These are phyloP conservation scores for Apocrypta bakeri DNA, from an alignment of 1,140 invertebrate genomes.

Conservation along the genomic window DNA sequence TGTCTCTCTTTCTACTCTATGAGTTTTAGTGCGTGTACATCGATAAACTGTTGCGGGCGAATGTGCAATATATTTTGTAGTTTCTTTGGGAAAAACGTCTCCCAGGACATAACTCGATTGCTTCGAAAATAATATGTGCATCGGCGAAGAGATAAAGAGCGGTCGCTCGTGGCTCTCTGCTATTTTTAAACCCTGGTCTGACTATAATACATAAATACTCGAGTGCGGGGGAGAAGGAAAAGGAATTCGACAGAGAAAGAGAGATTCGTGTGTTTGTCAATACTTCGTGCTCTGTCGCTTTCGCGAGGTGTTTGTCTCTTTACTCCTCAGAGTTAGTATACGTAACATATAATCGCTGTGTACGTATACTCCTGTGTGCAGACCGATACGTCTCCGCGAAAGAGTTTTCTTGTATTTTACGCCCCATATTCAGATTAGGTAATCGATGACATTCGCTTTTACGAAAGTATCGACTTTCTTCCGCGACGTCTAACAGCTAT, in stretches of 20 bases:
- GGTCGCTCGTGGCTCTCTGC: background rate
- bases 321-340: background rate
- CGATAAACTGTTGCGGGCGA: no score
- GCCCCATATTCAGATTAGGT: constrained; percentile 4
- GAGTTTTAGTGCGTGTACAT: no score
- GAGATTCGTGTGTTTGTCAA: background rate
- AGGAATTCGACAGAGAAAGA: background rate
- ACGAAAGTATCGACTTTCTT: background rate
- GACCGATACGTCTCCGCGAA: background rate
- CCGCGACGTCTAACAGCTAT: background rate
- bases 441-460: background rate
- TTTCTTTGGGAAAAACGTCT: no score
- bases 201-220: background rate
- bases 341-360: background rate
- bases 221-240: background rate
- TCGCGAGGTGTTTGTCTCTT: background rate
- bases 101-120: background rate
- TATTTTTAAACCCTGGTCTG: background rate
- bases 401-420: background rate
- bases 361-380: background rate
- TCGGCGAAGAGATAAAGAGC: background rate
- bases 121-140: background rate
- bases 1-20: no score
- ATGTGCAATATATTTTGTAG: no score
- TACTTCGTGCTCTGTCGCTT: background rate